Percentiles rank a stretch among this genome's conserved stretches.
These are phyloP conservation scores for Eledone cirrhosa DNA, from an alignment of 2,888 invertebrate genomes.

Conservation along the genomic window DNA sequence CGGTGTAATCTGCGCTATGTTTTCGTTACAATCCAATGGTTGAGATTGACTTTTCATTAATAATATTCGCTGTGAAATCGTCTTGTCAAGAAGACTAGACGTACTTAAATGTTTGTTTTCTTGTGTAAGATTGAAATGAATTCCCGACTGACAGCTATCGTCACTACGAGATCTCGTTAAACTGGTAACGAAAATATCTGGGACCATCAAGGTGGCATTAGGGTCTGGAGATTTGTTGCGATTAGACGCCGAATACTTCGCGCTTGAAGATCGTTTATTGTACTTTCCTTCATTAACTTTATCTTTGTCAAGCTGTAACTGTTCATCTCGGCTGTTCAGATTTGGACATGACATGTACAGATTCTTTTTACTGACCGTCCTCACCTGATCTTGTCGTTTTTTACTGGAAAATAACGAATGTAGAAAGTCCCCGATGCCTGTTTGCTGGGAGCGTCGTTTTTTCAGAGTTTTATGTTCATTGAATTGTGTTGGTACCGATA, in stretches of 20 bases:
- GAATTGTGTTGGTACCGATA: neutral
- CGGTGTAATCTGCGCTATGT: slow-evolving; percentile 50
- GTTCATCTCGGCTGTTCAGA: neutral
- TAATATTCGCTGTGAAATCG: too few relatives aligned
- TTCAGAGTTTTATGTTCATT: too few relatives aligned
- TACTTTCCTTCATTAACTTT: neutral
- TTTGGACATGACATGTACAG: neutral
- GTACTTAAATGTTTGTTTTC: neutral
- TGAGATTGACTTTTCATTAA: neutral
- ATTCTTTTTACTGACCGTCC: neutral
- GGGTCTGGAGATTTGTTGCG: neutral
- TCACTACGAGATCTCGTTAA: slow-evolving; percentile 9
- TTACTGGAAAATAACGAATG: slow-evolving; percentile 20
- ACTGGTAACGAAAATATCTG: slow-evolving; percentile 19
- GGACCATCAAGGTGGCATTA: neutral
- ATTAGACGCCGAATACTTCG: neutral
- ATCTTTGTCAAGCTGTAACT: neutral
- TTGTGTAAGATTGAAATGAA: neutral
- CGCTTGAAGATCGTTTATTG: neutral
- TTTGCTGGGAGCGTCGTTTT: neutral
- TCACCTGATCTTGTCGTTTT: neutral
- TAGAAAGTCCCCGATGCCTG: neutral
- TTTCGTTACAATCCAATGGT: slow-evolving; percentile 40
- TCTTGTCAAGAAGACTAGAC: neutral
- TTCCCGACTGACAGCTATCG: neutral